Base-by-base conservation (phyloP, 2,888 invertebrate genomes). In the Drosophila mettleri region DNA sequence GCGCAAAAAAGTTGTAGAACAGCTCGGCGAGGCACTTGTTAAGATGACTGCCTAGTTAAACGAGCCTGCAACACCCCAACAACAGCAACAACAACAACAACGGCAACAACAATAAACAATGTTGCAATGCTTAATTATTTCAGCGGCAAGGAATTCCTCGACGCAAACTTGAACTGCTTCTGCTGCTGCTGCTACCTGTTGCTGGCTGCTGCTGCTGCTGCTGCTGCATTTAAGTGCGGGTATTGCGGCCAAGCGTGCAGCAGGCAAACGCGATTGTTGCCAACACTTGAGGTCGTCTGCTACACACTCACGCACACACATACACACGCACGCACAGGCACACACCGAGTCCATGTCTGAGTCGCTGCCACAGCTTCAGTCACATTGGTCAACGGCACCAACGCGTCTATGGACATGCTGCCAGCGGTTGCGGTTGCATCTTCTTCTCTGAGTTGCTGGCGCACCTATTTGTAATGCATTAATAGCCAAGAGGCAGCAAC, bases 91-190 rank as follows among this genome's bases (percentile, higher is more conserved):
- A 14, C 54, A 57, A 22, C 57, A 43, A 6, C 46, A 58, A 20
- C 81, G 73, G 53, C 78, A 69, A 53, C 82, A 69, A 82, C 80
- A 88, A 83, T 76, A 88, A 86, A 86, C 84, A 88, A 88, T 86
- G 85, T 86, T 86, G 85, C 85, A 86, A 86, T 86, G 85, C 88
- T 86, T 86, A 86, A 86, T 86, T 86, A 86, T 86, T 86, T 88
- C 86, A 88, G 85, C 85, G 85, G 86, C 85, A 88, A 86, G 88
- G 86, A 88, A 86, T 86, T 86, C 86, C 85, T 83, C 66, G 74
- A 70, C 74, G 72, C 86, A 84, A 86, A 86, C 80, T 83, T 85
- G 84, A 87, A 84, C 84, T 84, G 87, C 84, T 87, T 84, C 78
- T 78, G 81, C 63, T 62, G 52, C 69, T 16, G 75, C 39, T 64